Evolutionary conservation across 2,797 vertebrate genomes (phyloP), one percentile per base, ranked within the genome.

Genomic region (Cottoperca gobio): DNA sequence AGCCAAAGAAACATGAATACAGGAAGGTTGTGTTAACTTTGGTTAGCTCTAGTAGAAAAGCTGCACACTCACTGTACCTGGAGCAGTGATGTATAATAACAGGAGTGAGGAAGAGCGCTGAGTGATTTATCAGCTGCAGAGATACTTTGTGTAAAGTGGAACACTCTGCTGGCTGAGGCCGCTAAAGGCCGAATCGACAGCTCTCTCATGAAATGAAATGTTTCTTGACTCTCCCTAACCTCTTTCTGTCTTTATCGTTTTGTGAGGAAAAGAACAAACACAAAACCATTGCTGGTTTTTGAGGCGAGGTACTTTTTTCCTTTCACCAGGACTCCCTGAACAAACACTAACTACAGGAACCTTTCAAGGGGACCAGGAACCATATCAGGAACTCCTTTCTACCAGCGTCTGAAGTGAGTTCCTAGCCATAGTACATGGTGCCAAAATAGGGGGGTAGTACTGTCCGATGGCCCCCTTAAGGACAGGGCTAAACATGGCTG

Each of bases 1-100:
- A 55, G 89, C 89, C 84, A 90, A 79, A 77, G 73, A 71, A 77
- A 73, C 70, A 59, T 9, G 55, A 83, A 83, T 8, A 78, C 72
- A 70, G 59, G 54, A 52, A 68, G 49, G 70, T 60, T 83, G 76
- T 88, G 85, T 92, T 86, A 85, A 19, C 69, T 73, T 78, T 82
- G 83, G 81, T 78, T 6, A 17, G 48, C 53, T 39, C 49, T 8
- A 63, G 72, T 35, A 73, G 78, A 83, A 63, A 84, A 62, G 31
- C 69, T 75, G 49, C 71, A 67, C 28, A 58, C 63, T 79, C 61
- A 59, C 45, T 64, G 73, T 59, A 82, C 37, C 45, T 55, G 72
- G 40, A 74, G 66, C 33, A 5, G 12, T 4, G 50, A 77, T 62
- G 50, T 49, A 71, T 55, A 59, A 35, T 19, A 81, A 69, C 58